phyloP scores from a whole-genome alignment of 1,140 invertebrate species.

The Calliphora vicina region DNA sequence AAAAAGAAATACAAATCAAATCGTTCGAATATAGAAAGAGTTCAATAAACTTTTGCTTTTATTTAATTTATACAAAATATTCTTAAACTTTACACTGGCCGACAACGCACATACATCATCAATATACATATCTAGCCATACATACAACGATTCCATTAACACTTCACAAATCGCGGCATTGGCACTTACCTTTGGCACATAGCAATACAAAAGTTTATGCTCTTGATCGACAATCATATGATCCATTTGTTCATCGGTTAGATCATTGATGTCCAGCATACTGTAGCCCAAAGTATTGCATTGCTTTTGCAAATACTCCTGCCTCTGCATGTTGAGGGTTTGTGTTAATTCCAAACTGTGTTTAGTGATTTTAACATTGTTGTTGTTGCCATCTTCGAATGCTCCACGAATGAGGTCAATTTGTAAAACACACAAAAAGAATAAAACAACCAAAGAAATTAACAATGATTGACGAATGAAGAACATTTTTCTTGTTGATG shows the following conservation, averaged over 20 bases:
- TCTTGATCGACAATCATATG: constrained; percentile 83
- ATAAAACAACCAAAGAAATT: constrained; percentile 4
- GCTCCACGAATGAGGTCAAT: constrained; percentile 40
- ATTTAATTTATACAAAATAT: background rate
- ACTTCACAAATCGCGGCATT: background rate
- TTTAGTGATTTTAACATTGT: constrained; percentile 60
- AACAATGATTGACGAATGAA: constrained; percentile 34
- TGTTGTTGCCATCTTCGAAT: constrained; percentile 61
- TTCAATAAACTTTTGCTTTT: constrained; percentile 17
- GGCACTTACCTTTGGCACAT: constrained; percentile 85
- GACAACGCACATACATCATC: too few species aligned
- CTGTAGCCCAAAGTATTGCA: constrained; percentile 68
- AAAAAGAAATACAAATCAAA: background rate
- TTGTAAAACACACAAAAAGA: constrained; percentile 33
- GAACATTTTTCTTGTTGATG: background rate
- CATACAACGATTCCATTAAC: too few species aligned
- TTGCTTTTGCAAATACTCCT: constrained; percentile 73
- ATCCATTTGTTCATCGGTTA: constrained; percentile 68
- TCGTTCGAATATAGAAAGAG: background rate
- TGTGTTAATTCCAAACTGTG: constrained; percentile 69
- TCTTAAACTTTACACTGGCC: background rate
- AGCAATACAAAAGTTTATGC: constrained; percentile 87
- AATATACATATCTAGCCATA: too few species aligned
- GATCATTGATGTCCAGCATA: constrained; percentile 59
- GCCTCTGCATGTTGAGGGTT: constrained; percentile 70